These are phyloP conservation scores for Dallia pectoralis DNA, from an alignment of 2,797 vertebrate species.

Conservation along the genomic window DNA sequence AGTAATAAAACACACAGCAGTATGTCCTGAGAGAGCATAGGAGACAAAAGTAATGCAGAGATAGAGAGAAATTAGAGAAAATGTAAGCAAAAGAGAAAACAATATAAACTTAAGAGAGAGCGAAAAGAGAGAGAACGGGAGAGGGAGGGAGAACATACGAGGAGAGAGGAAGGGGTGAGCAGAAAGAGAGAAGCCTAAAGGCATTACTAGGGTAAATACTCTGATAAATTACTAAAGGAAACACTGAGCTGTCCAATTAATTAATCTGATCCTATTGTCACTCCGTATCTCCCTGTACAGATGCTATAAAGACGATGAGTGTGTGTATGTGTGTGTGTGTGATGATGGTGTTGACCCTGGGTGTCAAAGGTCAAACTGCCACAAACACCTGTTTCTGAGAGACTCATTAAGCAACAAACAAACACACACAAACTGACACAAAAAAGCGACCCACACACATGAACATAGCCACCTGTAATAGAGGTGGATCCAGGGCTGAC, in stretches of 20 bases:
- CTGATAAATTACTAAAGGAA: slow-evolving; percentile 58
- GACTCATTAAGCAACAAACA: slow-evolving; percentile 9
- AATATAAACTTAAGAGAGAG: not conserved
- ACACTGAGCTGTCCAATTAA: slow-evolving; percentile 55
- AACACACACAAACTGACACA: no score
- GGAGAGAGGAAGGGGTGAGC: not conserved
- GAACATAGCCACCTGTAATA: no score
- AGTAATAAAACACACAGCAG: slow-evolving; percentile 27
- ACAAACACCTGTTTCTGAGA: slow-evolving; percentile 52
- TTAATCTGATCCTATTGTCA: slow-evolving; percentile 49
- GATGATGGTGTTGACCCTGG: slow-evolving; percentile 58
- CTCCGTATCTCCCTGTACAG: slow-evolving; percentile 54
- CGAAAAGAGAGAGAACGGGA: not conserved
- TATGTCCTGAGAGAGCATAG: slow-evolving; percentile 16
- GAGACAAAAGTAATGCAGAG: not conserved
- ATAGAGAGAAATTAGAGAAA: not conserved
- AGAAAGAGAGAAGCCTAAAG: slow-evolving; percentile 27
- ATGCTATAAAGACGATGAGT: slow-evolving; percentile 34
- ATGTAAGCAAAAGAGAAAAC: not conserved
- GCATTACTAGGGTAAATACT: slow-evolving; percentile 58
- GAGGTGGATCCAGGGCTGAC: no score
- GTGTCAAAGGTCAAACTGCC: slow-evolving; percentile 62
- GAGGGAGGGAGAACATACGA: not conserved
- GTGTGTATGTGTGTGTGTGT: slow-evolving; percentile 22
- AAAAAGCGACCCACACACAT: no score